A percentile compares a stretch with the other conserved stretches of the same genome.
phyloP scores from a whole-genome alignment of 2,797 vertebrate genomes.

The Bradypodion pumilum region DNA sequence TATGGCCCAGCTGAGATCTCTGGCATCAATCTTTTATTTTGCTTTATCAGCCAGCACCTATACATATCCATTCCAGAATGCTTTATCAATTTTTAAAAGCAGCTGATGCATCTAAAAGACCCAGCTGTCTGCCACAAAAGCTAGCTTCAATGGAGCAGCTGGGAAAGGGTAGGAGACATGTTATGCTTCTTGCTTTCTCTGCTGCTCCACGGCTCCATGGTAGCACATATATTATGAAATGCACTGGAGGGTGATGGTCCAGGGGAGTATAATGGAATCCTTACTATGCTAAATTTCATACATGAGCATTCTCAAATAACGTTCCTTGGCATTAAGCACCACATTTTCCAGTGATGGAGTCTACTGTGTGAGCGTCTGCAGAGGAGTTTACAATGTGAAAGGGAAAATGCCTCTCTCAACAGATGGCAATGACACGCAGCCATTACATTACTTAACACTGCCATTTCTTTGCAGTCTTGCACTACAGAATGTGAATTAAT shows the following conservation, averaged over 20 bases:
- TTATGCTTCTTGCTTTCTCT: background rate
- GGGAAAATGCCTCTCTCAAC: slow-evolving; percentile 28
- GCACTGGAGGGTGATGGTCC: slow-evolving; percentile 14
- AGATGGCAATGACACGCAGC: slow-evolving; percentile 22
- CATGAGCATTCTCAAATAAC: slow-evolving; percentile 19
- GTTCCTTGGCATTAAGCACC: slow-evolving; percentile 22
- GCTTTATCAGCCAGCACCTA: slow-evolving; percentile 1
- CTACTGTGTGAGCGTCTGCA: slow-evolving; percentile 17
- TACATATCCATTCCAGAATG: background rate
- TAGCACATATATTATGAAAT: slow-evolving; percentile 23
- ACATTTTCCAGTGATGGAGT: slow-evolving; percentile 44
- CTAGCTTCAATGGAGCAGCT: slow-evolving; percentile 22
- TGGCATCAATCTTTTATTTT: slow-evolving; percentile 16
- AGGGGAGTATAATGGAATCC: slow-evolving; percentile 33
- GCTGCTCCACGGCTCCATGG: slow-evolving; percentile 13
- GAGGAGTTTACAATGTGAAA: slow-evolving; percentile 39
- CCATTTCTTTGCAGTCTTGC: slow-evolving; percentile 41
- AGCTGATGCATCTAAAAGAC: background rate
- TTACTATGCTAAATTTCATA: slow-evolving; percentile 45
- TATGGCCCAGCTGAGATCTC: slow-evolving; percentile 25
- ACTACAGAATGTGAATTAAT: slow-evolving; percentile 34
- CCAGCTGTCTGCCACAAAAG: slow-evolving; percentile 36
- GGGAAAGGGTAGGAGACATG: background rate
- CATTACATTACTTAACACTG: slow-evolving; percentile 2
- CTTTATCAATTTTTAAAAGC: slow-evolving; percentile 24